Evolutionary conservation across 2,797 vertebrate genomes (phyloP).

Genomic region (Gymnodraco acuticeps): DNA sequence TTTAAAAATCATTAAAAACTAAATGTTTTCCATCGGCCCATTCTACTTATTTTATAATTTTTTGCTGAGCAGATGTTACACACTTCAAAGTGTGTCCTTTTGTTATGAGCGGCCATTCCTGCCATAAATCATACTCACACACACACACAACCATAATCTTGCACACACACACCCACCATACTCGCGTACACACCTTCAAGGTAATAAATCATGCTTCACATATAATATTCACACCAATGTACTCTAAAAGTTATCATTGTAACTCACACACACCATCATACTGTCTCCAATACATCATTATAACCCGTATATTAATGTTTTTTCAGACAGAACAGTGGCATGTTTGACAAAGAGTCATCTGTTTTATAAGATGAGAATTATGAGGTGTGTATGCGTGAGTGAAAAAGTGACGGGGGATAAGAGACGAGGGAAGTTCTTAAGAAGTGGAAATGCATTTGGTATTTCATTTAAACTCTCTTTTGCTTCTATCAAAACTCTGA

Average conservation of each 20-base stretch:
- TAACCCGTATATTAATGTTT: slow-evolving; percentile 6
- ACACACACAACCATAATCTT: slow-evolving; percentile 28
- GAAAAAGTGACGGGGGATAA: slow-evolving; percentile 20
- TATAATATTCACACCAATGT: slow-evolving; percentile 29
- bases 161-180: slow-evolving; percentile 21
- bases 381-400: slow-evolving; percentile 1
- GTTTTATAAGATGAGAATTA: slow-evolving; percentile 34
- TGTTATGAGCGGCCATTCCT: slow-evolving; percentile 40
- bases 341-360: slow-evolving; percentile 33
- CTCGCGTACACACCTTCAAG: slow-evolving; percentile 35
- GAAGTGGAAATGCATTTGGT: slow-evolving; percentile 10
- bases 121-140: slow-evolving; percentile 57
- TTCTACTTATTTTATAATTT: slow-evolving; percentile 9
- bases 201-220: slow-evolving; percentile 63
- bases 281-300: slow-evolving; percentile 44
- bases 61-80: slow-evolving; percentile 38
- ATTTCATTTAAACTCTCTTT: neutral
- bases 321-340: slow-evolving; percentile 6
- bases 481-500: slow-evolving; percentile 12
- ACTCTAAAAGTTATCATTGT: slow-evolving; percentile 46
- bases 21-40: neutral
- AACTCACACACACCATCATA: slow-evolving; percentile 25
- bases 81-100: slow-evolving; percentile 45
- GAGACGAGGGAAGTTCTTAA: slow-evolving; percentile 14
- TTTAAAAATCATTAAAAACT: neutral